A percentile compares a stretch with the other conserved stretches of the same genome.
These are phyloP conservation scores for Pseudococcus jackbeardsleyi DNA, from an alignment of 2,888 invertebrate genomes.

Conservation along the genomic window DNA sequence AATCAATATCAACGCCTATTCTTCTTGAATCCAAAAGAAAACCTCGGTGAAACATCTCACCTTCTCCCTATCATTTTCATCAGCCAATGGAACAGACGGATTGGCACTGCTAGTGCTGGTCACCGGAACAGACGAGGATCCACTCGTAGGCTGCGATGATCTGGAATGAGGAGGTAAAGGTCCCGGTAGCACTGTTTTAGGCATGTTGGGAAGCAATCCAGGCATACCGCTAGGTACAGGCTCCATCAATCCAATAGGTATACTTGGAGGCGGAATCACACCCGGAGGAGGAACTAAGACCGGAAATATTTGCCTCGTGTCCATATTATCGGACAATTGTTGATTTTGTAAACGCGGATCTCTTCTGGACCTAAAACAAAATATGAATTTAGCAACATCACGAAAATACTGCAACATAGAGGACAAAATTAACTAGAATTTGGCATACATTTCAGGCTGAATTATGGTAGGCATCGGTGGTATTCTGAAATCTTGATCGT, in stretches of 20 bases:
- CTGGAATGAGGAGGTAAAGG: conserved; percentile 66
- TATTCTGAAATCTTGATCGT: conserved; percentile 86
- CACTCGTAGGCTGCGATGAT: conserved; percentile 66
- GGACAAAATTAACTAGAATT: background rate
- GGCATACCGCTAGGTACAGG: conserved; percentile 69
- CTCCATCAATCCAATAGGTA: conserved; percentile 10
- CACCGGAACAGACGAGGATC: conserved; percentile 66
- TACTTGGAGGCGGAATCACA: conserved; percentile 59
- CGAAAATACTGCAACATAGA: too few relatives aligned
- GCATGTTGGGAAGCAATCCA: conserved; percentile 68
- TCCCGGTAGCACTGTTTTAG: conserved; percentile 67
- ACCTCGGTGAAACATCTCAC: background rate
- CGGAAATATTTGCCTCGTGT: conserved; percentile 31
- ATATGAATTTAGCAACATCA: background rate
- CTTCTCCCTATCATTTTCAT: conserved; percentile 63
- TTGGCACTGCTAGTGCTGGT: conserved; percentile 19
- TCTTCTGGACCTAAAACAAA: conserved; percentile 49
- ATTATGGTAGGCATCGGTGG: conserved; percentile 68
- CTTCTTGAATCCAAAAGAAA: background rate
- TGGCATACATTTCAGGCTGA: conserved; percentile 56
- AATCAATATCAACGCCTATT: background rate
- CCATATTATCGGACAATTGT: conserved; percentile 55
- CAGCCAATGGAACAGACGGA: conserved; percentile 7
- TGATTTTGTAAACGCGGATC: conserved; percentile 61
- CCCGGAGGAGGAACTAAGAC: conserved; percentile 56